Conservation (phyloP, 2,888 invertebrate genomes). For the Pandemis heparana region DNA sequence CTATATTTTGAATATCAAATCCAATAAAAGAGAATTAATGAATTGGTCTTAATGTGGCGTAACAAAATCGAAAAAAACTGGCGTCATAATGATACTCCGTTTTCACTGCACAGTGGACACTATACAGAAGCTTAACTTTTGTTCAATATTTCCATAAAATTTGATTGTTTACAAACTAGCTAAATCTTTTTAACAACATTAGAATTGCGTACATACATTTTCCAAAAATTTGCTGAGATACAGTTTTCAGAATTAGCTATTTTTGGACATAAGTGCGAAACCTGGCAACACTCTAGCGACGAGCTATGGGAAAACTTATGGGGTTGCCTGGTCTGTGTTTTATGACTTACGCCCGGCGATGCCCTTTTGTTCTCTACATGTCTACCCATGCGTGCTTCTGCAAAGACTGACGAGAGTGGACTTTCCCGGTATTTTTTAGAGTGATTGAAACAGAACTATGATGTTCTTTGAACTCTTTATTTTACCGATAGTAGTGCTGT, state of each 20-base stretch:
- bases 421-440: background rate
- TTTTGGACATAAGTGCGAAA: background rate
- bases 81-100: too few species aligned
- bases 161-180: too few species aligned
- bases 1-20: too few species aligned
- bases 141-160: too few species aligned
- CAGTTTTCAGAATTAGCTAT: background rate
- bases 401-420: background rate
- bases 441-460: background rate
- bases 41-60: too few species aligned
- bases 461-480: background rate
- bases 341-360: conserved; percentile 22
- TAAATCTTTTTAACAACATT: too few species aligned
- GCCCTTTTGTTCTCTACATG: conserved; percentile 13
- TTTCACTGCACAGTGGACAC: too few species aligned
- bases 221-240: background rate
- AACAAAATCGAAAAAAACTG: too few species aligned
- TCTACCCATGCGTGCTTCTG: conserved; percentile 13
- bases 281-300: background rate
- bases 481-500: background rate
- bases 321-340: conserved; percentile 48
- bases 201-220: too few species aligned
- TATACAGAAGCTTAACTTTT: too few species aligned
- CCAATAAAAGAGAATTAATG: too few species aligned
- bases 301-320: conserved; percentile 56